These are phyloP conservation scores for Seriola quinqueradiata DNA, from an alignment of 2,113 vertebrate genomes.

Conservation along the genomic window DNA sequence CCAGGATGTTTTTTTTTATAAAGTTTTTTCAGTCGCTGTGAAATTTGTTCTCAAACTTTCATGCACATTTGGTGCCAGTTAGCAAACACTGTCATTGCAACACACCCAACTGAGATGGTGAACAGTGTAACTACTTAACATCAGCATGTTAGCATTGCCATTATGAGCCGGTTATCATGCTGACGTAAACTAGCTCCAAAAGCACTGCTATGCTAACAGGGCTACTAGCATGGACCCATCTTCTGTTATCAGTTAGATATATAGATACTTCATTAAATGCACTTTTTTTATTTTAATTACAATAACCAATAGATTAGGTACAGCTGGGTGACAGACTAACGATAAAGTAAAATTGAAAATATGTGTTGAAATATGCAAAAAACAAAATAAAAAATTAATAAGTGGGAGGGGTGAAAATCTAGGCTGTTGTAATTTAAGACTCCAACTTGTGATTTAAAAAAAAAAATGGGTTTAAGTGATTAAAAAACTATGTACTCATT, in stretches of 20 bases:
- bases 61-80: no score
- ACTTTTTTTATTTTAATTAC: neutral
- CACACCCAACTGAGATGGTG: neutral
- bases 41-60: no score
- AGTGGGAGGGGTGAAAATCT: neutral
- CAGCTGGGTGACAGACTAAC: neutral
- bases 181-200: neutral
- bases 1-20: neutral
- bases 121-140: neutral
- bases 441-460: no score
- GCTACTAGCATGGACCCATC: neutral
- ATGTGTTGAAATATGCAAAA: neutral
- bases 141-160: neutral
- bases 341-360: no score
- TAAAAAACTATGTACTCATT: no score
- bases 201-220: neutral
- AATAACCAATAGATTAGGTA: neutral
- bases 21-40: neutral
- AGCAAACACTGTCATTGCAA: neutral
- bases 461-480: no score
- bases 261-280: no score
- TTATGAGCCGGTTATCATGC: neutral
- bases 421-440: no score
- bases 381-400: neutral
- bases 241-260: neutral